Base-by-base conservation (phyloP, 2,888 invertebrate species). In the Nemurella pictetii region DNA sequence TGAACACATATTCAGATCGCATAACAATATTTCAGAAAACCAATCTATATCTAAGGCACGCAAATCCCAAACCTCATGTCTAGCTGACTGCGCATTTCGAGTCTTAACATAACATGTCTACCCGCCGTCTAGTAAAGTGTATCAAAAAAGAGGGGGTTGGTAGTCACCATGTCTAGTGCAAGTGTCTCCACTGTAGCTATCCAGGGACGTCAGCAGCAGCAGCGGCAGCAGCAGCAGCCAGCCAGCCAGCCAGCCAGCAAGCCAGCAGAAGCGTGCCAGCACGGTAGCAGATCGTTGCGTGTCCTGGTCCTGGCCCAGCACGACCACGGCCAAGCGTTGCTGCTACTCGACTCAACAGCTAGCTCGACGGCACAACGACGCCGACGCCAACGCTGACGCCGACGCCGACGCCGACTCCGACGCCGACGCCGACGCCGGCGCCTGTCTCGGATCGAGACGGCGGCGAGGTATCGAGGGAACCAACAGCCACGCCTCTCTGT, bases 401-500 rank as follows among this genome's bases (percentile, higher is more conserved):
- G 55, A 3, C 55, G 55, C 3, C 55, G 55, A 3, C 55, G 55
- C 3, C 55, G 55, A n/a, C n/a, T n/a, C 9, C 55, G 55, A 7
- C 55, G 55, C 9, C 55, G 55, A 7, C 55, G 55, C 1, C 20
- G 35, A 28, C 29, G 81, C 12, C 26, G 81, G 20, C 12, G 1
- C 4, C 25, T n/a, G 81, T 25, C 26, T 9, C 81, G 81, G 36
- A 20, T 27, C 35, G 35, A 36, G 36, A 36, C 35, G 29, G 27
- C 12, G 32, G 81, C 81, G 81, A 81, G 81, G 81, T 26, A 9
- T 12, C 81, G 81, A 15, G n/a, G 15, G 81, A 26, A 30, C 26
- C 15, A 55, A 55, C n/a, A n/a, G 55, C 20, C 55, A 55, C 55
- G 55, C 55, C 55, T 12, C 9, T 20, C 12, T 20, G 55, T 20